Evolutionary conservation across 2,797 vertebrate genomes (phyloP).

Genomic region (Squalus acanthias): DNA sequence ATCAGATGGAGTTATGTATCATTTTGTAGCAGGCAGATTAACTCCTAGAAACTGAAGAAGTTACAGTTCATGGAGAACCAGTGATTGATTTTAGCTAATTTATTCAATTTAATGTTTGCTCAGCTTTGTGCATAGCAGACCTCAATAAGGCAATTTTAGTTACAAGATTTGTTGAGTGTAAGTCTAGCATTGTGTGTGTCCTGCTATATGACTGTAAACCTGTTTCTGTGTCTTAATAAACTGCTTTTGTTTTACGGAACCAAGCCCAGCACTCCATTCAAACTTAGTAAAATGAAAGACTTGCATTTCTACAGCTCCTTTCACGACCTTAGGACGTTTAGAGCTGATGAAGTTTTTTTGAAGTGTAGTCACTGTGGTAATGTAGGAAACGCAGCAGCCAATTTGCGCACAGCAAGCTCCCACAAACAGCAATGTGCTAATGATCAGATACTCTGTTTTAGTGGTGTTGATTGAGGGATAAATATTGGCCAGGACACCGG

Average conservation of each 20-base stretch:
- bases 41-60: neutral
- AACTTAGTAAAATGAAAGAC: neutral
- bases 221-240: neutral
- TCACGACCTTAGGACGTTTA: too few relatives aligned
- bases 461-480: too few relatives aligned
- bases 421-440: too few relatives aligned
- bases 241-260: neutral
- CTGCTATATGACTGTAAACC: neutral
- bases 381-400: too few relatives aligned
- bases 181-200: neutral
- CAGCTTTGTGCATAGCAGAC: neutral
- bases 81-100: neutral
- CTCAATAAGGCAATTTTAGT: neutral
- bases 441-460: too few relatives aligned
- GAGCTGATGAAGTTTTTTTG: too few relatives aligned
- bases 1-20: neutral
- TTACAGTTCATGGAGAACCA: neutral
- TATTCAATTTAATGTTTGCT: neutral
- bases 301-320: too few relatives aligned
- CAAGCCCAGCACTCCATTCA: neutral
- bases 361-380: too few relatives aligned
- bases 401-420: too few relatives aligned
- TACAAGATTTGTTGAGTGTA: neutral
- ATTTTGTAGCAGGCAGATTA: neutral
- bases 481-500: too few relatives aligned